Evolutionary conservation across 2,888 invertebrate genomes (phyloP).

Genomic region (Pheosia tremula): DNA sequence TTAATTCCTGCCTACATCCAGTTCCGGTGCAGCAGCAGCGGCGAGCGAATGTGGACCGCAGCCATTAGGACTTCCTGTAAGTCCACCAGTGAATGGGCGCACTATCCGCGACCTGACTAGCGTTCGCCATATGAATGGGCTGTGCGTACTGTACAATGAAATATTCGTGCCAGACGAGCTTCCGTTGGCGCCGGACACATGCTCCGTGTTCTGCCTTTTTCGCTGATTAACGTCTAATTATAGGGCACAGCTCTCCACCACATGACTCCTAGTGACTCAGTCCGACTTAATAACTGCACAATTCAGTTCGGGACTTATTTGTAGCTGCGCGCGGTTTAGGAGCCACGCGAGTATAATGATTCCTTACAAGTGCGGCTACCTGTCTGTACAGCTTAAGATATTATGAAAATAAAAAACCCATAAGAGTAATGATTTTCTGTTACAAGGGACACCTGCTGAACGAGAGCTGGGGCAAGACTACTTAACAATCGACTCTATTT

Average conservation of each 20-base stretch:
- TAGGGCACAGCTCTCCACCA: conserved; percentile 71
- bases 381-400: no score
- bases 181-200: conserved; percentile 77
- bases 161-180: conserved; percentile 76
- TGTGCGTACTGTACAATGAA: conserved; percentile 69
- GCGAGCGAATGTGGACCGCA: conserved; percentile 52
- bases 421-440: no score
- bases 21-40: conserved; percentile 68
- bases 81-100: conserved; percentile 61
- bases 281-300: conserved; percentile 59
- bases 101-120: conserved; percentile 56
- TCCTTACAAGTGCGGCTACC: background rate
- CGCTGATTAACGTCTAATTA: conserved; percentile 81
- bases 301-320: conserved; percentile 60
- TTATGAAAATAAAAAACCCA: no score
- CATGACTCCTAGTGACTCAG: conserved; percentile 76
- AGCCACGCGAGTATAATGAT: conserved; percentile 36
- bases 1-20: conserved; percentile 69
- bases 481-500: no score
- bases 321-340: conserved; percentile 51
- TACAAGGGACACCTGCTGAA: no score
- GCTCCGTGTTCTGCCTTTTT: conserved; percentile 73
- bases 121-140: conserved; percentile 67
- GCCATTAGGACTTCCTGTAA: conserved; percentile 76
- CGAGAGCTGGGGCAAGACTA: no score